These are phyloP conservation scores for Dendroctonus valens DNA, from an alignment of 1,140 invertebrate species.

Conservation along the genomic window DNA sequence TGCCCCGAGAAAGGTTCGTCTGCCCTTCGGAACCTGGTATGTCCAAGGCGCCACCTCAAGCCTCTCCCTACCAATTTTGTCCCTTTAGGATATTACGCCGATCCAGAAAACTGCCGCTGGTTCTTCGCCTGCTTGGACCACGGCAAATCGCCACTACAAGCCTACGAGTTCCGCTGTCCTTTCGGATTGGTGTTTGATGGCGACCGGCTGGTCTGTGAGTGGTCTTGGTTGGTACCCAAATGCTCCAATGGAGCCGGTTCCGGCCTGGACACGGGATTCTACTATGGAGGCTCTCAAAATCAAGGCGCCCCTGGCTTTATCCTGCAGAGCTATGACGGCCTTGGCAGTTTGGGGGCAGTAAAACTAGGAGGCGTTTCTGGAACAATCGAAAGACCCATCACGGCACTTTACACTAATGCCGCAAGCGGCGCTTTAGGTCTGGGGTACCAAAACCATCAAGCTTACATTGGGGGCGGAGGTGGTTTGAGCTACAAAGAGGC, in stretches of 20 bases:
- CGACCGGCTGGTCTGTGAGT: slow-evolving; percentile 69
- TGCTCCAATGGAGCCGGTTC: slow-evolving; percentile 57
- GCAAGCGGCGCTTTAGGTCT: slow-evolving; percentile 16
- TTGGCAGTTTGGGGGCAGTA: slow-evolving; percentile 41
- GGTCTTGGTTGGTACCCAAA: slow-evolving; percentile 75
- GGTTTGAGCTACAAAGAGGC: slow-evolving; percentile 35
- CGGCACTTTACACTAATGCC: slow-evolving; percentile 43
- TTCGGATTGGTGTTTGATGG: slow-evolving; percentile 80
- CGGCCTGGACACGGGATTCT: slow-evolving; percentile 28
- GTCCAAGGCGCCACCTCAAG: neutral
- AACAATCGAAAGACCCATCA: slow-evolving; percentile 37
- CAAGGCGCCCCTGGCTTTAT: slow-evolving; percentile 14
- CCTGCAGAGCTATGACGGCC: slow-evolving; percentile 44
- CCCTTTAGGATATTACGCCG: slow-evolving; percentile 68
- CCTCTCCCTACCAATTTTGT: neutral
- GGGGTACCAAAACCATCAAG: slow-evolving; percentile 23
- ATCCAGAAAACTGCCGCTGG: slow-evolving; percentile 82
- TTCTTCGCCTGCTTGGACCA: slow-evolving; percentile 83
- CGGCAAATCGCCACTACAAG: slow-evolving; percentile 63
- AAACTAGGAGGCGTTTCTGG: slow-evolving; percentile 44
- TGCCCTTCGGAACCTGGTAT: slow-evolving; percentile 62
- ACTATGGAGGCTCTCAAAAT: slow-evolving; percentile 34
- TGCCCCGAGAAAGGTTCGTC: slow-evolving; percentile 62
- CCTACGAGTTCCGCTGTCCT: slow-evolving; percentile 82
- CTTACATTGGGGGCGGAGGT: slow-evolving; percentile 15